Evolutionary conservation across 2,888 invertebrate species (phyloP), one percentile per base, ranked within the genome.

Genomic region (Dicroscelio sp.): DNA sequence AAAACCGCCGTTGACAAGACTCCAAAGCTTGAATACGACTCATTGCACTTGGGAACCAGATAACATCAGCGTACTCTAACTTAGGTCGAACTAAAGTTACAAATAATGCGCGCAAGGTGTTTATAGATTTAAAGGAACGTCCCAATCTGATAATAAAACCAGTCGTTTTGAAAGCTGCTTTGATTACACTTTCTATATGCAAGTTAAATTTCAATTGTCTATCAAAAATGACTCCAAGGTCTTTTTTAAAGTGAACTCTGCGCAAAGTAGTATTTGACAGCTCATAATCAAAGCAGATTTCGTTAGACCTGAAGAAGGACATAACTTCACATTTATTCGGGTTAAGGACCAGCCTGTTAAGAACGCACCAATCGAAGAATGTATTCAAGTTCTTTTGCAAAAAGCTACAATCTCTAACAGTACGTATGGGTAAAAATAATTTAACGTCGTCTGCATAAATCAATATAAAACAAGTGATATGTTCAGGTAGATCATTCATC

Each of bases 401-500:
- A 10, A 55, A 12, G 5, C 6, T 5, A n/a, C 55, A 55, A n/a
- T 55, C 55, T 55, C 20, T 10, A 14, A 55, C 14, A n/a, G 60
- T n/a, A 60, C 27, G 23, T 6, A 69, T 43, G 10, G 69, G 69
- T 0, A 69, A 27, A 38, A 43, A 43, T 23, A 69, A 6, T 38
- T 69, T 69, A 1, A 69, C 25, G 25, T 69, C 48, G 48, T 71
- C 71, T 0, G 71, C 71, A 71, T 71, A 71, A 1, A 38, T 48
- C 5, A 71, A n/a, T 25, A 71, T 30, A 48, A 48, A 48, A 35
- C 71, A 71, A 30, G 3, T 1, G 6, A 69, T 17, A 25, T 38
- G 20, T 25, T 38, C 1, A 25, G 5, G 23, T 2, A 69, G 3
- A 35, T 69, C 69, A 69, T 96, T 58, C 95, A 23, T 80, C 96